phyloP scores from a whole-genome alignment of 2,888 invertebrate species.

The Calameuta idolon region DNA sequence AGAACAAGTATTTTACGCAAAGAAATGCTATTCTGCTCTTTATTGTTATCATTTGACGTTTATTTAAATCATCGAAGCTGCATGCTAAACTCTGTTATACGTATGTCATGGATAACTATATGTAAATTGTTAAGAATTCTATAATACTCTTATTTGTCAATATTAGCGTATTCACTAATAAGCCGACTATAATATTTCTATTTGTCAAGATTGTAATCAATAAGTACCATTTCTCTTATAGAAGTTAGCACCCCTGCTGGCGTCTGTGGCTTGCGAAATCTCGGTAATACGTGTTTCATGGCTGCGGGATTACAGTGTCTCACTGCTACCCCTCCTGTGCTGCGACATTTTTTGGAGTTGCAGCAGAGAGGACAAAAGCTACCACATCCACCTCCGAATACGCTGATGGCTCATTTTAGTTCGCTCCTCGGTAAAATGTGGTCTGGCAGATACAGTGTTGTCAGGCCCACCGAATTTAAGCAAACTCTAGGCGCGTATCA shows the following conservation, averaged over 20 bases:
- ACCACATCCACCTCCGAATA: conserved; percentile 52
- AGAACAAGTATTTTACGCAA: neutral
- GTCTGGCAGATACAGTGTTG: conserved; percentile 70
- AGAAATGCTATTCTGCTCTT: too few species aligned
- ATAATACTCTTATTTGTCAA: too few species aligned
- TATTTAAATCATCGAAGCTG: too few species aligned
- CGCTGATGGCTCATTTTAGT: conserved; percentile 70
- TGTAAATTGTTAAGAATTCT: too few species aligned
- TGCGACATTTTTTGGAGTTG: conserved; percentile 68
- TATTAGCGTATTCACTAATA: too few species aligned
- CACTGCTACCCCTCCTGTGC: conserved; percentile 70
- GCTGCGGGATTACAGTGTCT: conserved; percentile 72
- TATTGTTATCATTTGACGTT: too few species aligned
- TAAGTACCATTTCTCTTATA: conserved; percentile 17
- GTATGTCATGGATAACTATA: too few species aligned
- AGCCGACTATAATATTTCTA: too few species aligned
- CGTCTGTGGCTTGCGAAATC: conserved; percentile 71
- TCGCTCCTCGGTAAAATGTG: conserved; percentile 71
- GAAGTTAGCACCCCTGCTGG: conserved; percentile 64
- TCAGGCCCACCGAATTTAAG: conserved; percentile 72
- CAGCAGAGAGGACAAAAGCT: conserved; percentile 56
- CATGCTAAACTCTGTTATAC: too few species aligned
- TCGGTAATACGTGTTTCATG: conserved; percentile 73
- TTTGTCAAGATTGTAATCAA: too few species aligned
- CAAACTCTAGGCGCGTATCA: conserved; percentile 71